A percentile compares a stretch with the other conserved stretches of the same genome.
phyloP scores from a whole-genome alignment of 53 echinoderm and acorn worm species.

The Arbacia lixula region DNA sequence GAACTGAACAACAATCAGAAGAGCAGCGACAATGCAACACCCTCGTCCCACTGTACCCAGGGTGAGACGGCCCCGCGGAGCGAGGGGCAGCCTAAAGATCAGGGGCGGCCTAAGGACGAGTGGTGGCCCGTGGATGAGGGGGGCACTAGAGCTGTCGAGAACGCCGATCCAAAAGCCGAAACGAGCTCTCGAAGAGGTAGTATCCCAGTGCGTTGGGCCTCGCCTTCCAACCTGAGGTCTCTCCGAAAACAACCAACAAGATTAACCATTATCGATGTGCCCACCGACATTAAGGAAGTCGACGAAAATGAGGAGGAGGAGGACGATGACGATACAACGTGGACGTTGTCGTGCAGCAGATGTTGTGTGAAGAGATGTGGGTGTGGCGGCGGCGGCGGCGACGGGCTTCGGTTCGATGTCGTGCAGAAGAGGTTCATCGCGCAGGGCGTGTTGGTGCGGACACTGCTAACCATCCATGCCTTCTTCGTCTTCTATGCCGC shows the following conservation, averaged over 20 bases:
- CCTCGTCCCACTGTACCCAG: too few relatives aligned
- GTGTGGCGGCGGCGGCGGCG: not conserved
- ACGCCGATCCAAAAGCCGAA: too few relatives aligned
- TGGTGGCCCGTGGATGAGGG: too few relatives aligned
- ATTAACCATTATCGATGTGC: constrained; percentile 5
- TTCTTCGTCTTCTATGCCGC: constrained; percentile 22
- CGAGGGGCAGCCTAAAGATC: too few relatives aligned
- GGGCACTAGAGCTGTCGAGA: too few relatives aligned
- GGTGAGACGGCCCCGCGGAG: too few relatives aligned
- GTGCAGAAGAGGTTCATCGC: constrained; percentile 10
- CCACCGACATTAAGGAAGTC: not conserved
- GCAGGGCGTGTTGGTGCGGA: constrained; percentile 11
- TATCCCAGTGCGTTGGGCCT: constrained; percentile 12
- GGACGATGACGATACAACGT: constrained; percentile 3
- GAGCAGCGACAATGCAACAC: too few relatives aligned
- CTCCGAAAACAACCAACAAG: constrained; percentile 27
- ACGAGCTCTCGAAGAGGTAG: too few relatives aligned
- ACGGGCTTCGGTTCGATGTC: not conserved
- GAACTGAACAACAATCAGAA: too few relatives aligned
- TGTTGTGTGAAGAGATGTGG: not conserved
- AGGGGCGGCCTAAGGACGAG: too few relatives aligned
- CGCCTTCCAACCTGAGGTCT: not conserved
- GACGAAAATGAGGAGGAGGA: too few relatives aligned
- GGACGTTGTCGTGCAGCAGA: not conserved
- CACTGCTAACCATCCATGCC: not conserved